These are phyloP conservation scores for Contarinia nasturtii DNA, from an alignment of 1,140 invertebrate genomes.

Conservation along the genomic window DNA sequence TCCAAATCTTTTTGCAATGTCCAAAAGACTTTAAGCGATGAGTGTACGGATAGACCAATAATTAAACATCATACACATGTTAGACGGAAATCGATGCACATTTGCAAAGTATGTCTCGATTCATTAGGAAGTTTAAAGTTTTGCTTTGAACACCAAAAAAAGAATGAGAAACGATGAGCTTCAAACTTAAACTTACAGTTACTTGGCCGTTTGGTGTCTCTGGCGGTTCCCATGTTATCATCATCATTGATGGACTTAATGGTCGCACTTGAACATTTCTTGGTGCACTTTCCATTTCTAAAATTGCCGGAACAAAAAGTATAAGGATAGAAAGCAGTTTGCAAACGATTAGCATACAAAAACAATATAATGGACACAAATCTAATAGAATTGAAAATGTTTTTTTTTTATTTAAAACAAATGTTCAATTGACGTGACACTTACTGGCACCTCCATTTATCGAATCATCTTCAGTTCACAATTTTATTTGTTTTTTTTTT, in stretches of 20 bases:
- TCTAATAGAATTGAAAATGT: neutral
- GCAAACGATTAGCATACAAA: neutral
- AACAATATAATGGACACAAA: neutral
- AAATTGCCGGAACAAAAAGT: too few relatives aligned
- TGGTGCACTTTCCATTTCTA: conserved; percentile 88
- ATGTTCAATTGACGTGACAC: conserved; percentile 22
- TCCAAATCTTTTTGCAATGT: too few relatives aligned
- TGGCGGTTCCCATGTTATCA: conserved; percentile 92
- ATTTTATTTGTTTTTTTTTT: neutral
- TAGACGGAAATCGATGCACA: too few relatives aligned
- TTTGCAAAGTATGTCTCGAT: too few relatives aligned
- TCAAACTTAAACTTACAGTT: conserved; percentile 40
- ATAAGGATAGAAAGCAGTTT: too few relatives aligned
- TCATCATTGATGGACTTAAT: conserved; percentile 84
- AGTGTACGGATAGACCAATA: too few relatives aligned
- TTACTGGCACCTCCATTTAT: conserved; percentile 75
- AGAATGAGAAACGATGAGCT: too few relatives aligned
- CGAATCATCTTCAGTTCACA: conserved; percentile 45
- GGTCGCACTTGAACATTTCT: conserved; percentile 82
- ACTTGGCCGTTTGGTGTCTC: conserved; percentile 94
- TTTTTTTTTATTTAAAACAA: conserved; percentile 7
- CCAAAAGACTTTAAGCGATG: too few relatives aligned
- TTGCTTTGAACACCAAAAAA: too few relatives aligned
- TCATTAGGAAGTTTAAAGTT: too few relatives aligned
- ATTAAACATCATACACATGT: too few relatives aligned